Evolutionary conservation across 2,113 vertebrate species (phyloP).

Genomic region (Festucalex cinctus): DNA sequence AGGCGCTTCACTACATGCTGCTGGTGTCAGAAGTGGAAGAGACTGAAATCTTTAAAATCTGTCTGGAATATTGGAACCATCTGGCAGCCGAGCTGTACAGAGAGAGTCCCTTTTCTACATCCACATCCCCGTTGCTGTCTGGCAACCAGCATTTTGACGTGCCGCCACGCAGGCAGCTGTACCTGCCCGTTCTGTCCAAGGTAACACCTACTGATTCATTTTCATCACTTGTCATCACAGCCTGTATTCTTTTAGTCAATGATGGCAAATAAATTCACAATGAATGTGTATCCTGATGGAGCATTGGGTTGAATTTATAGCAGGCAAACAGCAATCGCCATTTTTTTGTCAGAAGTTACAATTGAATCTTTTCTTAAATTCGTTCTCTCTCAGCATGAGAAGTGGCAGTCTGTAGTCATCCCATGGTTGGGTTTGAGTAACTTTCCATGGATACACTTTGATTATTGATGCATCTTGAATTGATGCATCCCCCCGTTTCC

Average conservation of each 20-base stretch:
- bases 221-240: too few species aligned
- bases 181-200: slow-evolving; percentile 95
- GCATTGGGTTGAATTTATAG: neutral
- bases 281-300: neutral
- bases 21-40: slow-evolving; percentile 98
- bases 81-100: slow-evolving; percentile 95
- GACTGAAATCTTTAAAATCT: slow-evolving; percentile 99
- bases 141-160: slow-evolving; percentile 97
- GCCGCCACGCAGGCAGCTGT: slow-evolving; percentile 92
- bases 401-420: too few species aligned
- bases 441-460: too few species aligned
- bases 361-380: too few species aligned
- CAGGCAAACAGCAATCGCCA: too few species aligned
- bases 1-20: slow-evolving; percentile 99
- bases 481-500: too few species aligned
- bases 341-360: neutral
- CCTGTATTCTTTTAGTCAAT: neutral
- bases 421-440: too few species aligned
- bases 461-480: too few species aligned
- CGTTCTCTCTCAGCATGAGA: neutral
- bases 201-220: slow-evolving; percentile 56
- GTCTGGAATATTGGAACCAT: slow-evolving; percentile 98
- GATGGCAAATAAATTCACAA: neutral
- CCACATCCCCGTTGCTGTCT: slow-evolving; percentile 90
- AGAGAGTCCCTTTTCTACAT: slow-evolving; percentile 94